Percentiles rank a stretch among this genome's conserved stretches.
phyloP scores from a whole-genome alignment of 2,797 vertebrate genomes.

The Phaenicophaeus curvirostris region DNA sequence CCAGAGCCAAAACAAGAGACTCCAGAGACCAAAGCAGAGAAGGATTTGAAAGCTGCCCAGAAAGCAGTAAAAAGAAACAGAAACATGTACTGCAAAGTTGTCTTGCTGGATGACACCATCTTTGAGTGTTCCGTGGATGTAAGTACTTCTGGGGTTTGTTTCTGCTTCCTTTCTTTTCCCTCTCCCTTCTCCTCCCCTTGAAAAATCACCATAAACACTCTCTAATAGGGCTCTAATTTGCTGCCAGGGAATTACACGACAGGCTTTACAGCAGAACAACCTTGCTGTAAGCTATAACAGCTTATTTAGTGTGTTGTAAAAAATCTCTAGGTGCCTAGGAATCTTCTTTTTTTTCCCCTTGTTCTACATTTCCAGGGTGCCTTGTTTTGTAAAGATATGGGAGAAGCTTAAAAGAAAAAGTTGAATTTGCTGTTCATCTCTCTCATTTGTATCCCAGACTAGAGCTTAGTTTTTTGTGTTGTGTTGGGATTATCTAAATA shows the following conservation, averaged over 20 bases:
- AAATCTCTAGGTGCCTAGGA: not conserved
- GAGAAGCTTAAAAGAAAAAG: not conserved
- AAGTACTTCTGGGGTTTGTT: constrained; percentile 60
- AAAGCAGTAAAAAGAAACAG: constrained; percentile 82
- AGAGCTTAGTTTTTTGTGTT: not conserved
- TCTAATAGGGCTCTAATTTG: not conserved
- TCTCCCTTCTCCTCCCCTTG: not conserved
- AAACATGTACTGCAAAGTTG: constrained; percentile 91
- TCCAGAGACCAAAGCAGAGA: constrained; percentile 74
- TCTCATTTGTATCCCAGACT: not conserved
- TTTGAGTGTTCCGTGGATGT: constrained; percentile 94
- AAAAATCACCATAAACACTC: not conserved
- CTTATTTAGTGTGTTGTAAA: not conserved
- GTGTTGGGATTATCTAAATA: not conserved
- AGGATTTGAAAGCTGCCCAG: constrained; percentile 79
- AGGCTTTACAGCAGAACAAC: not conserved
- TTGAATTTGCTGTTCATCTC: not conserved
- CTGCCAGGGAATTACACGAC: constrained; percentile 7
- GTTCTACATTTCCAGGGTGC: not conserved
- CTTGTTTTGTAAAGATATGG: not conserved
- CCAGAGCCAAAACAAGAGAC: constrained; percentile 71
- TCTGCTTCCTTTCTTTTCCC: not conserved
- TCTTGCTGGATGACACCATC: constrained; percentile 90
- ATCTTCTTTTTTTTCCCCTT: not conserved
- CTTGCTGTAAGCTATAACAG: not conserved